Base-by-base conservation (phyloP, 1,140 invertebrate species). In the Brachionus manjavacas region DNA sequence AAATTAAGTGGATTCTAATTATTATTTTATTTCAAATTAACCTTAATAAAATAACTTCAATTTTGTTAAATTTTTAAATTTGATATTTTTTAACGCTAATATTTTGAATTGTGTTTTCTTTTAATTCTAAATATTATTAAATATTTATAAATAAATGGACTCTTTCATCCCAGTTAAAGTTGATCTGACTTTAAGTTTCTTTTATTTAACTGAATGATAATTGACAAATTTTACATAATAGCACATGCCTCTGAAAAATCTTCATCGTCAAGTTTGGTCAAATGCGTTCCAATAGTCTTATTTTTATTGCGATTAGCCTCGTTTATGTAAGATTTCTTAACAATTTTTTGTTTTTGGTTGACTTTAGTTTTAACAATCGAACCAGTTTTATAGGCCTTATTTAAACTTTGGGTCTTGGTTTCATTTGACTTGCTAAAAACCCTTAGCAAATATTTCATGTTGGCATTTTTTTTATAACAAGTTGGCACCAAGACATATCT, bases 391-490 rank as follows among this genome's bases (percentile, higher is more conserved):
- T 52, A 49, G n/a, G 1, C 14, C 8, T 28, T 4, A 49, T 76
- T 49, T 2, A 76, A 25, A 12, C 28, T 12, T 28, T 49, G 8
- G 1, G 31, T 31, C 20, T 14, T 23, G 6, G 41, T 46, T 28
- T 49, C 23, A 49, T n/a, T 23, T 25, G 35, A 72, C 7, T 14
- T 4, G 25, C 41, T 25, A 35, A 64, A 64, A 64, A 81, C 14
- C 8, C 79, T 60, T 14, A 81, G 35, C 12, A 81, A 64, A 64
- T 64, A 81, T 81, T 81, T 81, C 79, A 81, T 81, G 28, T 81
- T 43, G 8, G 60, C 52, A 68, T 81, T 31, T 46, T 81, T 81
- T 64, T 60, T 68, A 25, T 66, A 81, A 43, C 52, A 81, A 25
- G 35, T 64, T 9, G 52, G 52, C 8, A 81, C 31, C 12, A 81